phyloP scores from a whole-genome alignment of 2,888 invertebrate genomes.

The Melolontha melolontha region DNA sequence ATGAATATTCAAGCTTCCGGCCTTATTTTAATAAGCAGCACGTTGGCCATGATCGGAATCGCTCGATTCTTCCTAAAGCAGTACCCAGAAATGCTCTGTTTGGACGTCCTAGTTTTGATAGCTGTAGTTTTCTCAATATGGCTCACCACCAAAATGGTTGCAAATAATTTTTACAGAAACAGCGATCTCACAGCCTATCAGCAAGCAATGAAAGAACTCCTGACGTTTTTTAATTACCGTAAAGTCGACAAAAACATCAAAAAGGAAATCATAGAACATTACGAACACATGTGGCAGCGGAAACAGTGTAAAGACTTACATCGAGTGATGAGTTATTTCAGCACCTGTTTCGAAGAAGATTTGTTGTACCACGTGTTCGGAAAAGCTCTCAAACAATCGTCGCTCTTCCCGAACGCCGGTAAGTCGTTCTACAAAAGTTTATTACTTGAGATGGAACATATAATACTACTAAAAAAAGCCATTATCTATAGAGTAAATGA shows the following conservation, averaged over 20 bases:
- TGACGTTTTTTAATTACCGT: slow-evolving; percentile 48
- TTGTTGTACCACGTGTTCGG: slow-evolving; percentile 48
- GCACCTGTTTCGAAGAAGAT: slow-evolving; percentile 48
- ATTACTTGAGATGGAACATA: slow-evolving; percentile 44
- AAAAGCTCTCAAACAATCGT: slow-evolving; percentile 36
- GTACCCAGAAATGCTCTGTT: slow-evolving; percentile 26
- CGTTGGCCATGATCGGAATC: slow-evolving; percentile 36
- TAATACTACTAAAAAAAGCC: slow-evolving; percentile 41
- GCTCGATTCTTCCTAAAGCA: slow-evolving; percentile 21
- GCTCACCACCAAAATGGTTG: slow-evolving; percentile 40
- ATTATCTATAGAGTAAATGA: slow-evolving; percentile 48
- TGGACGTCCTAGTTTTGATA: slow-evolving; percentile 19
- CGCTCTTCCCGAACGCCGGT: slow-evolving; percentile 43
- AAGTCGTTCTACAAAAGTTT: slow-evolving; percentile 47
- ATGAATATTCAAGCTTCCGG: slow-evolving; percentile 25
- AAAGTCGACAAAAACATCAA: slow-evolving; percentile 49
- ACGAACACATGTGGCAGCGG: slow-evolving; percentile 51
- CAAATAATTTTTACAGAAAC: slow-evolving; percentile 44
- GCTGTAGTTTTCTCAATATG: slow-evolving; percentile 35
- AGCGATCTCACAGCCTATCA: slow-evolving; percentile 49
- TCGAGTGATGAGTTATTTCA: slow-evolving; percentile 42
- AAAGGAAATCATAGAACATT: slow-evolving; percentile 50
- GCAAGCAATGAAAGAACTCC: slow-evolving; percentile 49
- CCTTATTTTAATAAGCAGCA: slow-evolving; percentile 20
- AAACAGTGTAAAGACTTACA: slow-evolving; percentile 45